Base-by-base conservation (phyloP, 2,113 vertebrate genomes). In the Enhydra lutris region DNA sequence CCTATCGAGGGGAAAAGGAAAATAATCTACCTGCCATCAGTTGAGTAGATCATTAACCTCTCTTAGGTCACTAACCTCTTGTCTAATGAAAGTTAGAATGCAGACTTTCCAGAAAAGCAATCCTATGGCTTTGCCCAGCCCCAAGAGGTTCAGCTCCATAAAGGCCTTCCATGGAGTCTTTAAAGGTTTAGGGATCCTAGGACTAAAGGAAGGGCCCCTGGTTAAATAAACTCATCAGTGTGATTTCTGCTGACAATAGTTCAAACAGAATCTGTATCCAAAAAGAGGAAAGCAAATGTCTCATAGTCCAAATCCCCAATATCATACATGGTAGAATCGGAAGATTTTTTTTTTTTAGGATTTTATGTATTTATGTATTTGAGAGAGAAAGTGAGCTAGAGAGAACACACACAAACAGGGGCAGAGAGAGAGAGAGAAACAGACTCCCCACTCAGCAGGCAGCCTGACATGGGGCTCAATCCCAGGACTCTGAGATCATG, bases 261-360 rank as follows among this genome's bases (percentile, higher is more conserved):
- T 78, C n/a, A 82, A 95, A 94, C 24, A 61, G n/a, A 84, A 71
- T 50, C 67, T 84, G 18, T 63, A 94, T 24, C 80, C 65, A 91
- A 79, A 97, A 89, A 67, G 18, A 86, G 8, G 11, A 71, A 73
- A 69, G 23, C 31, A 97, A 95, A 78, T 71, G 24, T 84, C 50
- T 84, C 36, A 63, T 20, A 92, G 80, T 26, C n/a, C 52, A 97
- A 96, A 94, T 55, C 88, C 42, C 87, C 95, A 92, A 96, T 45
- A 94, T 18, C 94, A 94, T 42, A 86, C 67, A 55, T 20, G 29
- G 52, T 39, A 95, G 29, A 81, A 87, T n/a, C 6, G 47, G 23
- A 80, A 93, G 79, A 80, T 20, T 23, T n/a, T 78, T 61, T 78
- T 61, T 78, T 61, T 26, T 26, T 90, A n/a, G 34, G 63, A 67